Base-by-base conservation (phyloP, 35 echinoderm and acorn worm genomes). In the Apostichopus californicus region DNA sequence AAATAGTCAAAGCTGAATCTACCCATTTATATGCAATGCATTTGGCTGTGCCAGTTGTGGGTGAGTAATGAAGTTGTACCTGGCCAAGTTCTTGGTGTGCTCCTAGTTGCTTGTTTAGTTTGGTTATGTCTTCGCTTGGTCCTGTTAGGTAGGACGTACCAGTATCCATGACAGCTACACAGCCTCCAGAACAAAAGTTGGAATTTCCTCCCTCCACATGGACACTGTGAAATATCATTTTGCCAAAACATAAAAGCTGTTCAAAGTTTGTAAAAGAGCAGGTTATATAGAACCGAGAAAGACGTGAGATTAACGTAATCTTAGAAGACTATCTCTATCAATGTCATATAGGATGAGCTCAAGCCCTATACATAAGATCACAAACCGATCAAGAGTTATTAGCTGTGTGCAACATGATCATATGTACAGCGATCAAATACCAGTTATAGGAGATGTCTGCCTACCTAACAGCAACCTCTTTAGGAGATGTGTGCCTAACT, bases 141-240 rank as follows among this genome's bases (percentile, higher is more conserved):
- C 96, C 96, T 73, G 93, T 87, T 53, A 97, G 65, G 63, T 93
- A 91, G 23, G 96, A 93, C 15, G 93, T 95, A 5, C 96, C 96
- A 73, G 96, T 95, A 83, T 97, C 96, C 20, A 91, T 89, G 68
- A 95, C 94, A 46, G 96, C 96, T 25, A 83, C n/a, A 57, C 96
- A 97, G 21, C 77, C 77, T 9, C 88, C 87, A 55, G 86, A 57
- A 80, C 94, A 95, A 22, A 79, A 79, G 13, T 14, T 0, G 7
- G 21, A 79, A 14, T 34, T 79, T 22, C 14, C 21, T 18, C 77
- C 77, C 13, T 79, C 7, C 77, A 79, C 77, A 79, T 79, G 77
- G 21, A 79, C 21, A 18, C 77, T 79, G 18, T 22, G 21, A 79
- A 79, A 79, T 46, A 46, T 46, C 0, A 46, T 46, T 0, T 46